A percentile compares a stretch with the other conserved stretches of the same genome.
Conservation (phyloP, 2,888 invertebrate genomes). For the Prostheceraeus crozeri region DNA sequence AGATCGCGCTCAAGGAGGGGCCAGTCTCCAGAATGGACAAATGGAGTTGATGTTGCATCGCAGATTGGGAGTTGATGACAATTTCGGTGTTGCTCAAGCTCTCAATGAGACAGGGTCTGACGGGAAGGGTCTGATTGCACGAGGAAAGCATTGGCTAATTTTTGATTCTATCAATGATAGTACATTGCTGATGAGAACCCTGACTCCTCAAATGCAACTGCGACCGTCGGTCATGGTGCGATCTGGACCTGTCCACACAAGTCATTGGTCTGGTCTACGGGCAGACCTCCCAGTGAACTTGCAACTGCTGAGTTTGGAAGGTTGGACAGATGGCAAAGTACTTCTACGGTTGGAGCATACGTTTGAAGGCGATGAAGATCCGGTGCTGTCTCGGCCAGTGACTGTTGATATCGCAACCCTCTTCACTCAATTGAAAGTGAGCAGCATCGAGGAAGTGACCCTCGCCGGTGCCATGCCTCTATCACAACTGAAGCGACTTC, state of each 20-base stretch:
- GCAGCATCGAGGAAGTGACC: slow-evolving; percentile 46
- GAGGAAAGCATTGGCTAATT: slow-evolving; percentile 46
- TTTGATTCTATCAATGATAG: slow-evolving; percentile 33
- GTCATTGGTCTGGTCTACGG: slow-evolving; percentile 45
- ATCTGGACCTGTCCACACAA: neutral
- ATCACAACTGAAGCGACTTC: slow-evolving; percentile 45
- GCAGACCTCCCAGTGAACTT: slow-evolving; percentile 45
- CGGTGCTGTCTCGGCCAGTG: slow-evolving; percentile 47
- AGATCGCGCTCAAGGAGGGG: slow-evolving; percentile 57
- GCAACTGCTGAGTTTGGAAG: slow-evolving; percentile 56
- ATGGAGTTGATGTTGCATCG: slow-evolving; percentile 66
- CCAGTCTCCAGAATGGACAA: slow-evolving; percentile 51
- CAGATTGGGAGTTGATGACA: slow-evolving; percentile 74
- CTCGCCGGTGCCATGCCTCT: slow-evolving; percentile 50
- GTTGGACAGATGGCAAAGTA: slow-evolving; percentile 46
- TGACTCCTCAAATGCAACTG: neutral
- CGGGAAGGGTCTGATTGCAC: slow-evolving; percentile 55
- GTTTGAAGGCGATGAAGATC: slow-evolving; percentile 51
- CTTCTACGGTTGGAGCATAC: slow-evolving; percentile 57
- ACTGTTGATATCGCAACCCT: slow-evolving; percentile 50
- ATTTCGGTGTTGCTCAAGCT: slow-evolving; percentile 82
- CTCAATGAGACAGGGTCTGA: slow-evolving; percentile 68
- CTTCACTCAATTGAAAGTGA: slow-evolving; percentile 47
- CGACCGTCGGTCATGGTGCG: neutral
- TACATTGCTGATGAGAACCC: slow-evolving; percentile 15